These are phyloP conservation scores for Botia almorhae DNA, from an alignment of 2,797 vertebrate species.

Conservation along the genomic window DNA sequence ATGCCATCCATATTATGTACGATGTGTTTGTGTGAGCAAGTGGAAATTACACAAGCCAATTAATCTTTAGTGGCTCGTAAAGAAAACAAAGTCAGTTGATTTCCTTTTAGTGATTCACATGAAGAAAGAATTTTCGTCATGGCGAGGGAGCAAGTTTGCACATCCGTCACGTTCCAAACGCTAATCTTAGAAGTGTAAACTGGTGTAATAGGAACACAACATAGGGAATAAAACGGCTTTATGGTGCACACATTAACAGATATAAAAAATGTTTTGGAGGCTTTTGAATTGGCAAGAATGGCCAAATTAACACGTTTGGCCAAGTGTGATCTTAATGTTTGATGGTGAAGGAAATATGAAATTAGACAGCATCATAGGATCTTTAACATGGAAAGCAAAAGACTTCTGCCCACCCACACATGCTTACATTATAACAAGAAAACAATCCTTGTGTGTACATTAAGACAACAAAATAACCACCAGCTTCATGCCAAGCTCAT, in stretches of 20 bases:
- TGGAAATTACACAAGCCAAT: slow-evolving; percentile 43
- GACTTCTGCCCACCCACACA: slow-evolving; percentile 26
- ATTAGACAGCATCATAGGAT: background rate
- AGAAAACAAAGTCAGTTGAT: slow-evolving; percentile 28
- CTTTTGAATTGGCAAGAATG: slow-evolving; percentile 5
- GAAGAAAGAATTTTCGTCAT: slow-evolving; percentile 5
- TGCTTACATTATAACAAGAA: slow-evolving; percentile 28
- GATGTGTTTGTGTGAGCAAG: slow-evolving; percentile 46
- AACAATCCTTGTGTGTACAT: slow-evolving; percentile 43
- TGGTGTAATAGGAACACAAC: background rate
- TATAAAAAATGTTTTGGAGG: background rate
- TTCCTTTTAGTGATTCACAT: slow-evolving; percentile 19
- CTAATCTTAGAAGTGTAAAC: slow-evolving; percentile 3
- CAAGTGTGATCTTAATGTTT: slow-evolving; percentile 17
- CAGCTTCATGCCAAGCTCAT: slow-evolving; percentile 40
- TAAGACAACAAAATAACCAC: slow-evolving; percentile 31
- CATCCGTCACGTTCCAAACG: background rate
- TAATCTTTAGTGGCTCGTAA: slow-evolving; percentile 41
- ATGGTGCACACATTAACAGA: background rate
- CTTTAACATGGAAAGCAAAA: slow-evolving; percentile 4
- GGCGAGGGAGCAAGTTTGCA: background rate
- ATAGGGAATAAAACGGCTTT: background rate
- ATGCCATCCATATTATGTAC: slow-evolving; percentile 44
- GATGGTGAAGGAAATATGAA: background rate
- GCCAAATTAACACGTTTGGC: background rate